A percentile compares a stretch with the other conserved stretches of the same genome.
Evolutionary conservation across 2,888 invertebrate genomes (phyloP).

Genomic region (Luperina testacea): DNA sequence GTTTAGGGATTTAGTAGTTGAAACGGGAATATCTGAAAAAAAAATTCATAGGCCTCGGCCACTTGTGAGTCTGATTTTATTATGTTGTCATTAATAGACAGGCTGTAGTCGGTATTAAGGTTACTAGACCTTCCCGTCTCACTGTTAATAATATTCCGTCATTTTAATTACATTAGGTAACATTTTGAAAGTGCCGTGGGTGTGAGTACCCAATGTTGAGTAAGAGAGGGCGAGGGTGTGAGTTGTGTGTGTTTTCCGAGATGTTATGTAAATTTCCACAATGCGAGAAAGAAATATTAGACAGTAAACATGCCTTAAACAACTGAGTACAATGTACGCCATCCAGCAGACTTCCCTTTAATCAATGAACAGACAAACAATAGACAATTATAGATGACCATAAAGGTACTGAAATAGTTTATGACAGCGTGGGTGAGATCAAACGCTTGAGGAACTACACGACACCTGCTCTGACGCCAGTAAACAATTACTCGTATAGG

Average conservation of each 20-base stretch:
- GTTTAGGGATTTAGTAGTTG: too few species aligned
- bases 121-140: too few species aligned
- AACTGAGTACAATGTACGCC: constrained; percentile 32
- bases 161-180: neutral
- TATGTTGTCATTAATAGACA: too few species aligned
- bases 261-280: neutral
- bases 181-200: neutral
- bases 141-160: too few species aligned
- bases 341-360: constrained; percentile 46
- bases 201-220: neutral
- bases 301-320: constrained; percentile 5
- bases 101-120: too few species aligned
- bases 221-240: neutral
- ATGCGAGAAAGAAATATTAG: too few species aligned
- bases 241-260: neutral
- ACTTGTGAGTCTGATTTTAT: too few species aligned
- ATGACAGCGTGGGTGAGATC: constrained; percentile 69
- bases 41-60: too few species aligned
- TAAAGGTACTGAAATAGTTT: constrained; percentile 67
- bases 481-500: constrained; percentile 43
- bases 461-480: constrained; percentile 71
- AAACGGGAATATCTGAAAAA: too few species aligned
- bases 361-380: constrained; percentile 66
- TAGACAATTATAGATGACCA: constrained; percentile 67
- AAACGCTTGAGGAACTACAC: constrained; percentile 74